Conservation (phyloP, 2,113 vertebrate species). For the Oryzias woworae region DNA sequence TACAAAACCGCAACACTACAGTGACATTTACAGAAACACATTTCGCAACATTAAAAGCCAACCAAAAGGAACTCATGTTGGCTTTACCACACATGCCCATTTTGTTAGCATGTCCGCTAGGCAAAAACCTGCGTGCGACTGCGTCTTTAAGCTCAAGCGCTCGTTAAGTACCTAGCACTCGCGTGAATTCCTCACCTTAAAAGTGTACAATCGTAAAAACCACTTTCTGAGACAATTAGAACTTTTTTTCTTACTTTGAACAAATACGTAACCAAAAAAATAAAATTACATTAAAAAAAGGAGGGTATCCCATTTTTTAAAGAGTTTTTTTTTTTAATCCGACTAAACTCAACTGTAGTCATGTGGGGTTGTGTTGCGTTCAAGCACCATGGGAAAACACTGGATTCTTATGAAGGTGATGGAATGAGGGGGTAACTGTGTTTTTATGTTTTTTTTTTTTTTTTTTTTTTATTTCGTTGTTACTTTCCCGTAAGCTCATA, state of each 20-base stretch:
- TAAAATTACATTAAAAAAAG: constrained; percentile 4
- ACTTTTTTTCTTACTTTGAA: neutral
- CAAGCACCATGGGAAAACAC: constrained; percentile 25
- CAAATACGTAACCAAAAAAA: constrained; percentile 11
- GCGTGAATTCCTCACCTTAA: constrained; percentile 20
- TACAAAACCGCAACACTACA: constrained; percentile 63
- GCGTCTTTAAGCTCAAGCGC: constrained; percentile 38
- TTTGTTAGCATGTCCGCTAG: constrained; percentile 2
- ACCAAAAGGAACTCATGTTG: constrained; percentile 11
- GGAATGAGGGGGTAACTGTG: constrained; percentile 8
- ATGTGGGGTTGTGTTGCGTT: constrained; percentile 1
- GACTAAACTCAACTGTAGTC: constrained; percentile 26
- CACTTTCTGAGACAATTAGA: constrained; percentile 27
- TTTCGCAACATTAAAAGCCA: constrained; percentile 45
- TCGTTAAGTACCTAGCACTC: constrained; percentile 26
- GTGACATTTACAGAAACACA: constrained; percentile 50
- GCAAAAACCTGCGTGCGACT: neutral
- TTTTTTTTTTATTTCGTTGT: neutral
- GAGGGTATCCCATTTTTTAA: neutral
- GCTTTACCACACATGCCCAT: constrained; percentile 57
- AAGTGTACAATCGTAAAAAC: constrained; percentile 58
- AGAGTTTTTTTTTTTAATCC: constrained; percentile 30
- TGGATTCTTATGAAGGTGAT: constrained; percentile 16
- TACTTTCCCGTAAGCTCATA: constrained; percentile 77
- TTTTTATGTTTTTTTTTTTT: constrained; percentile 3